phyloP scores from a whole-genome alignment of 2,797 vertebrate species.

The Synaphobranchus kaupii region DNA sequence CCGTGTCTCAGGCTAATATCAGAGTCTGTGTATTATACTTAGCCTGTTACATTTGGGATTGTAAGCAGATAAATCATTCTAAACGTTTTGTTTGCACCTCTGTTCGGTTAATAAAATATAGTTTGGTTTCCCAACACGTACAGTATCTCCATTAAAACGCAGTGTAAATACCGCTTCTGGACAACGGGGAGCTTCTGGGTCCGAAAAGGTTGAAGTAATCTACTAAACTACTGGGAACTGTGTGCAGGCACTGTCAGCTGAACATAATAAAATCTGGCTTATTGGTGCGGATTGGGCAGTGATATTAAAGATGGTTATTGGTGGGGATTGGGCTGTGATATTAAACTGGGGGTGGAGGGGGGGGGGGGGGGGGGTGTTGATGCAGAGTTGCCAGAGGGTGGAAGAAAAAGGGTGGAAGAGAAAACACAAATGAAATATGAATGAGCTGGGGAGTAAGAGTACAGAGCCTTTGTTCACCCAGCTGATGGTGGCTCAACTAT shows the following conservation, averaged over 20 bases:
- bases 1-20: neutral
- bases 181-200: too few species aligned
- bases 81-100: too few species aligned
- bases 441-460: neutral
- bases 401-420: too few species aligned
- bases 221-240: too few species aligned
- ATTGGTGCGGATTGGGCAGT: too few species aligned
- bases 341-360: neutral
- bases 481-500: neutral
- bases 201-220: too few species aligned
- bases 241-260: neutral
- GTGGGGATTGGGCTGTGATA: neutral
- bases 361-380: neutral
- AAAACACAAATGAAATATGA: neutral
- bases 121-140: too few species aligned
- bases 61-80: neutral
- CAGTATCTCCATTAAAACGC: too few species aligned
- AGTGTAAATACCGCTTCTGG: too few species aligned
- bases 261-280: neutral
- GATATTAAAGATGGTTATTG: neutral
- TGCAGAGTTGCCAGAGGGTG: neutral
- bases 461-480: neutral
- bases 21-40: neutral
- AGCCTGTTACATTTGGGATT: neutral
- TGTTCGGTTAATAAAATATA: too few species aligned